These are phyloP conservation scores for Coluber constrictor DNA, from an alignment of 2,797 vertebrate genomes.

Conservation along the genomic window DNA sequence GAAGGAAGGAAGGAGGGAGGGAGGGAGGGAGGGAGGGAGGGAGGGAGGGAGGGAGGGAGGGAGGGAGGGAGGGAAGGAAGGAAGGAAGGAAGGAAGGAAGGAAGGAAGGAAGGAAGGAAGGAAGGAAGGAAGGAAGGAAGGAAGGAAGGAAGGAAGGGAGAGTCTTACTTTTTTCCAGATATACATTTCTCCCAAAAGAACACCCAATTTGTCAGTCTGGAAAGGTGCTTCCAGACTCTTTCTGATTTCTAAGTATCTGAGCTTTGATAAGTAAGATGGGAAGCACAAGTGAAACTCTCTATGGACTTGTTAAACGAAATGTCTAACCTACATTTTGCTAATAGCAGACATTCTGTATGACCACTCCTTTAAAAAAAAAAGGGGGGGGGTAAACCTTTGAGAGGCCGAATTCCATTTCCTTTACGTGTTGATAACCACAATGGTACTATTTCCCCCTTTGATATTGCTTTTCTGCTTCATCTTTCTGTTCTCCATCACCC, in stretches of 20 bases:
- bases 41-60: no score
- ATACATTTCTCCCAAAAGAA: neutral
- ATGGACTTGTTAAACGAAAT: neutral
- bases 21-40: no score
- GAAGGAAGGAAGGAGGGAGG: no score
- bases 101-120: no score
- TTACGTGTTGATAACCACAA: no score
- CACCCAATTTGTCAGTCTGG: neutral
- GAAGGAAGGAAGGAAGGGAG: neutral
- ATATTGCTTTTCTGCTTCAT: neutral
- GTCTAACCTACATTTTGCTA: neutral
- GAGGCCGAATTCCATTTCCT: neutral
- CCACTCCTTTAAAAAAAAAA: neutral
- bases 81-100: no score
- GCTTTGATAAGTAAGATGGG: neutral
- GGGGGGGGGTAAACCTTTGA: neutral
- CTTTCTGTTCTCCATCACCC: neutral
- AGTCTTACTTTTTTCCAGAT: no score
- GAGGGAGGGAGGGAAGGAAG: no score
- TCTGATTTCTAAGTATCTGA: neutral
- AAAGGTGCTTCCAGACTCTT: neutral
- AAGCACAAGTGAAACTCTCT: neutral
- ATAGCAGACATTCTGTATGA: neutral
- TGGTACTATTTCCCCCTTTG: no score
- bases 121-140: no score